Evolutionary conservation across 2,888 invertebrate species (phyloP), one percentile per base, ranked within the genome.

Genomic region (Amiota mariae): DNA sequence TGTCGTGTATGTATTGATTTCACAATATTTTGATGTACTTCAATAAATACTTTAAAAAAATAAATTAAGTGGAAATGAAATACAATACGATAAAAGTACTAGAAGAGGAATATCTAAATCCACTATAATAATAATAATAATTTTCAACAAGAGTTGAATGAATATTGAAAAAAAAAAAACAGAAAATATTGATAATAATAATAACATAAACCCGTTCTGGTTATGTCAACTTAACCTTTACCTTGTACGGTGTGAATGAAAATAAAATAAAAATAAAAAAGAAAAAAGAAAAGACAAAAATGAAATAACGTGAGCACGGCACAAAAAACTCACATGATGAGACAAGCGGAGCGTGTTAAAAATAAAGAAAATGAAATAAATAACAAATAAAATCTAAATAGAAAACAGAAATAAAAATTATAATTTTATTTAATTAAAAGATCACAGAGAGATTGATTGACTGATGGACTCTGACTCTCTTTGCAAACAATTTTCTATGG

Each of bases 151-250:
- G 54, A 54, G n/a, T 1, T n/a, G 54, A 54, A 36, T 20, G 15
- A 36, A 18, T 20, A 63, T 12, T 13, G 36, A 54, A 15, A 12
- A 12, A 36, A 20, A 15, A 48, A 18, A 54, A 2, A 24, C 24
- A 64, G 15, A 54, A 54, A 51, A 51, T 64, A 47, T 46, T 54
- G 10, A 54, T 54, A 54, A 54, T 54, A 54, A 54, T n/a, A n/a
- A 54, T 3, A n/a, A 8, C 10, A 63, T 6, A 63, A 63, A 18
- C 46, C 18, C 61, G 72, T 68, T 36, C 75, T 79, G 77, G 78
- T 82, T 81, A 75, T 81, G 68, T 77, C 78, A 80, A 76, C 72
- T 78, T 82, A 80, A 82, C 84, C 80, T 82, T 81, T 78, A 84
- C 82, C 81, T 83, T 80, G 82, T 70, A 15, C 79, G 73, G 64